Evolutionary conservation across 2,113 vertebrate species (phyloP), one percentile per base, ranked within the genome.

Genomic region (Paraplagusia blochii): DNA sequence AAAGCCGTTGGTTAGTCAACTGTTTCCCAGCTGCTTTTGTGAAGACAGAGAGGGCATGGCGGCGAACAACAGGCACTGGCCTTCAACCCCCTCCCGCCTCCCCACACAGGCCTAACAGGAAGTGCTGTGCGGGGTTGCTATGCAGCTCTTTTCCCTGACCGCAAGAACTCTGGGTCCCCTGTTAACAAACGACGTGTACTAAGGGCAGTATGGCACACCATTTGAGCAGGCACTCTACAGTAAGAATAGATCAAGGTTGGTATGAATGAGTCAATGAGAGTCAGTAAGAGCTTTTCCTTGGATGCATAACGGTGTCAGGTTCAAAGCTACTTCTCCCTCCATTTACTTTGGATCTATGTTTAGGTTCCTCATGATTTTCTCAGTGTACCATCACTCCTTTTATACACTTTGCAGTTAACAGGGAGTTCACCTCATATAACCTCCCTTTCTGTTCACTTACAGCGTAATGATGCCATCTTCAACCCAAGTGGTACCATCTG

Each of bases 101-200:
- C 22, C 22, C 22, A 29, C 22, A 29, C 33, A 40, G 48, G 57
- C 72, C 60, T 55, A 46, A 81, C 82, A 87, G 81, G 85, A 87
- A 85, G 79, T 77, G 65, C 73, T 70, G 77, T 40, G 39, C 22
- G 6, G 36, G 49, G 85, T 87, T 87, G 85, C 85, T 84, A 87
- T 82, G 85, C 85, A 83, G 77, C 63, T 67, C 51, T 68, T 81
- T 58, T 82, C 67, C 57, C 58, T 35, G 53, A 54, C 61, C 1
- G 2, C 72, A 85, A 84, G 73, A 82, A 87, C 85, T 84, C 78
- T 38, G 69, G 58, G 57, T 75, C 76, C 65, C 77, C 74, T 57
- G 77, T 83, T 79, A 87, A 80, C 83, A 85, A 85, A 87, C 59
- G 63, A 71, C 78, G 72, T 63, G 69, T 66, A 62, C 45, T 71